phyloP scores from a whole-genome alignment of 2,113 vertebrate species.

The Leucosticte australis region DNA sequence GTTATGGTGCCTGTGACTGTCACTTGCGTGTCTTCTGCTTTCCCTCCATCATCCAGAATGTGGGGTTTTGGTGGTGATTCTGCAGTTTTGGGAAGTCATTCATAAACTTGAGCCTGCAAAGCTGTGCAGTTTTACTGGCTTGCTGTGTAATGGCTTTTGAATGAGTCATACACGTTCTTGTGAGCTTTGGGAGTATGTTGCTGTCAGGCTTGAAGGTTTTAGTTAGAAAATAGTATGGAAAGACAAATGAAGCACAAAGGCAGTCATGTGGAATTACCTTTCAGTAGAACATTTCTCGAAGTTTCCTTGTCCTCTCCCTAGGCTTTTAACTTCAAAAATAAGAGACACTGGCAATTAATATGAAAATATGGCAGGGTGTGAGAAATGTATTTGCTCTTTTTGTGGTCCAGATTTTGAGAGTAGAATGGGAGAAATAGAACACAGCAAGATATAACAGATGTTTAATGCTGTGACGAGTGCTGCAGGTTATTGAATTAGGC shows the following conservation, averaged over 20 bases:
- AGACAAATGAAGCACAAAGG: conserved; percentile 7
- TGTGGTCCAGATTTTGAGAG: background rate
- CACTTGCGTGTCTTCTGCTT: background rate
- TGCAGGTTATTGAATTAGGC: background rate
- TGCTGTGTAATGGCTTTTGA: background rate
- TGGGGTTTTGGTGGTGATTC: background rate
- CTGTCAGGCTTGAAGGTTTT: background rate
- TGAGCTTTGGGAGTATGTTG: background rate
- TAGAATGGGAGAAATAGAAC: background rate
- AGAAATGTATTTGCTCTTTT: background rate
- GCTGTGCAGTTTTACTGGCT: background rate
- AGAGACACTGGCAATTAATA: background rate
- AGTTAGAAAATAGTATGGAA: background rate
- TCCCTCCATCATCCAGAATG: background rate
- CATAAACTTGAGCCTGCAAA: background rate
- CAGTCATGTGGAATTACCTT: conserved; percentile 17
- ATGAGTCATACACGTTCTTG: background rate
- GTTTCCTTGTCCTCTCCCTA: background rate
- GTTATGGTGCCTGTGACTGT: background rate
- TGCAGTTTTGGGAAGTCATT: background rate
- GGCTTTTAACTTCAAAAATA: background rate
- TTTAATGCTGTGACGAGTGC: background rate
- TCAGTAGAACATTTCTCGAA: background rate
- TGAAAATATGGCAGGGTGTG: background rate
- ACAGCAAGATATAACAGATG: background rate